Evolutionary conservation across 2,888 invertebrate species (phyloP).

Genomic region (Ferdinandea cuprea): DNA sequence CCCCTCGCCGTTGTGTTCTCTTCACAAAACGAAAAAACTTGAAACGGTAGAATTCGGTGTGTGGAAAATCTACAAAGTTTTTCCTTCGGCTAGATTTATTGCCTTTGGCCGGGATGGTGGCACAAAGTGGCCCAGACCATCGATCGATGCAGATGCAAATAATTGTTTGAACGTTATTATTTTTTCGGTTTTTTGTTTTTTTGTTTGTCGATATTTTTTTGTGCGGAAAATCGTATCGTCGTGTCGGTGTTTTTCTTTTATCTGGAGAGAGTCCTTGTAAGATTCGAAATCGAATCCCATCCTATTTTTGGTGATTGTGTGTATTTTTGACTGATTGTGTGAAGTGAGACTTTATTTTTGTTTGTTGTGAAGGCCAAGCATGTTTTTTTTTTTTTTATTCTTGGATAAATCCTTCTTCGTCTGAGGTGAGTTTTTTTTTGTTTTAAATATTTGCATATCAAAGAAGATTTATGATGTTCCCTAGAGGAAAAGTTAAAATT

Average conservation of each 20-base stretch:
- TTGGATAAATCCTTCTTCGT: not conserved
- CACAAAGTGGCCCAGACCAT: conserved; percentile 70
- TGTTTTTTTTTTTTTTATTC: not conserved
- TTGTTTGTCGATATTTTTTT: not conserved
- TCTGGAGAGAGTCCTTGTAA: conserved; percentile 45
- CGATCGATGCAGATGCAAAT: conserved; percentile 74
- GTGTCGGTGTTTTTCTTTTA: conserved; percentile 9
- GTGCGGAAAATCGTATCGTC: conserved; percentile 21
- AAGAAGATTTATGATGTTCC: conserved; percentile 14
- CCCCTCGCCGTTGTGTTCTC: no score
- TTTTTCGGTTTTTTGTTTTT: no score
- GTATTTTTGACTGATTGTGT: not conserved
- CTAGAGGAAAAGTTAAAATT: conserved; percentile 5
- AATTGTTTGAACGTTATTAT: conserved; percentile 47
- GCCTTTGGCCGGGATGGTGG: conserved; percentile 62
- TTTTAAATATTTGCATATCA: conserved; percentile 30
- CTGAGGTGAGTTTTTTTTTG: conserved; percentile 41
- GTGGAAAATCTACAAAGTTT: conserved; percentile 63
- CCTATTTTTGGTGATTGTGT: conserved; percentile 8
- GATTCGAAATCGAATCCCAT: conserved; percentile 4
- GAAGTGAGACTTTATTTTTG: conserved; percentile 15
- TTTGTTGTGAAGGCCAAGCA: not conserved
- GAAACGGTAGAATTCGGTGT: conserved; percentile 28
- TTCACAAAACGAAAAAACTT: not conserved
- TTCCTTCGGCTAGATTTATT: conserved; percentile 66